phyloP scores from a whole-genome alignment of 2,797 vertebrate species.

The Atherinosoma microstoma region DNA sequence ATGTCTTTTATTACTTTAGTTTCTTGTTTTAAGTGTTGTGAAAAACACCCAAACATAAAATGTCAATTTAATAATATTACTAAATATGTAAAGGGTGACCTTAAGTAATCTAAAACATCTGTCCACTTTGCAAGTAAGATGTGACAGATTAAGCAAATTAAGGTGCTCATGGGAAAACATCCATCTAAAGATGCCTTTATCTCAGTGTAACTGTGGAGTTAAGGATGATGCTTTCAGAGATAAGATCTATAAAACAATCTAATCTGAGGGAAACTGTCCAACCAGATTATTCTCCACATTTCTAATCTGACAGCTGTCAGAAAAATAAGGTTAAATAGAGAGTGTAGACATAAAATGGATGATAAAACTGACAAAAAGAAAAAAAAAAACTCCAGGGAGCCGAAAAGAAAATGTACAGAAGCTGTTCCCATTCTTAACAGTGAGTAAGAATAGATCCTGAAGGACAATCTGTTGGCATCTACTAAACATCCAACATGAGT shows the following conservation, averaged over 20 bases:
- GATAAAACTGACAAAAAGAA: neutral
- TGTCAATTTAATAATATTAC: too few relatives aligned
- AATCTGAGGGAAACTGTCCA: neutral
- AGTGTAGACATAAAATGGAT: neutral
- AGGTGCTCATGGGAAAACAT: too few relatives aligned
- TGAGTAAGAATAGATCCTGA: conserved; percentile 20
- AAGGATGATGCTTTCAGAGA: neutral
- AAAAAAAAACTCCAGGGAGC: neutral
- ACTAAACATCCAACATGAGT: conserved; percentile 16
- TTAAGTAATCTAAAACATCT: too few relatives aligned
- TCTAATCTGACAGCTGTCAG: neutral
- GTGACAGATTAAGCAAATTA: too few relatives aligned
- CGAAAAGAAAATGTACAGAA: neutral
- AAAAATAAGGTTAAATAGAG: neutral
- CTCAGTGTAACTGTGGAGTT: neutral
- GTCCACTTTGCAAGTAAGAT: too few relatives aligned
- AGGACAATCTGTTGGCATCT: conserved; percentile 52
- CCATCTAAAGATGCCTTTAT: too few relatives aligned
- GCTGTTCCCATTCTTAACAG: neutral
- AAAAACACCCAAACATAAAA: too few relatives aligned
- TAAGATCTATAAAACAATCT: too few relatives aligned
- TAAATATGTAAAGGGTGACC: too few relatives aligned
- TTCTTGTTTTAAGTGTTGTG: too few relatives aligned
- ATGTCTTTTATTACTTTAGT: too few relatives aligned
- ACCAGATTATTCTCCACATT: too few relatives aligned